Percentiles rank a stretch among this genome's conserved stretches.
Conservation (phyloP, 2,113 vertebrate species). For the Axis porcinus region DNA sequence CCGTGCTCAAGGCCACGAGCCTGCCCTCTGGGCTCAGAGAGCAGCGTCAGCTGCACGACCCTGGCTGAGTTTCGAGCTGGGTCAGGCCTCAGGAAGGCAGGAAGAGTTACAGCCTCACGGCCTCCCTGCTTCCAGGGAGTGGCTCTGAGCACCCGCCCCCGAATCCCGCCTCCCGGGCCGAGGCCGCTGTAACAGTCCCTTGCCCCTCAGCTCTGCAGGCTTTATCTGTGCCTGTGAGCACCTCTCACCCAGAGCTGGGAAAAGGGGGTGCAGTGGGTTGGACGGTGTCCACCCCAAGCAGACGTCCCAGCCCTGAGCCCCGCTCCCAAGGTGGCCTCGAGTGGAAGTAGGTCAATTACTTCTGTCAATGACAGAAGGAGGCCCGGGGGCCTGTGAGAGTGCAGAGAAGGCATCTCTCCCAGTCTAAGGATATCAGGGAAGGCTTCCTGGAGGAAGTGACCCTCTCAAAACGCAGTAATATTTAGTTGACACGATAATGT, state of each 20-base stretch:
- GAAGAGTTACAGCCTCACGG: accelerated
- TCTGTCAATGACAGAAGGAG: background rate
- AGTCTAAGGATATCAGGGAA: background rate
- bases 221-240: accelerated
- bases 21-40: background rate
- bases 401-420: background rate
- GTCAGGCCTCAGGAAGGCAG: background rate
- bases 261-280: accelerated
- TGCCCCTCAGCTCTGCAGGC: background rate
- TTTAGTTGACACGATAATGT: background rate
- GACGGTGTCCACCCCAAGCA: background rate
- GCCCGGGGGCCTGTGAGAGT: background rate
- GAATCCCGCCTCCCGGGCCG: accelerated
- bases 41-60: accelerated
- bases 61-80: background rate
- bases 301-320: background rate
- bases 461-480: background rate
- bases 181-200: accelerated
- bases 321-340: accelerated
- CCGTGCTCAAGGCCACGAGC: accelerated
- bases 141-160: accelerated
- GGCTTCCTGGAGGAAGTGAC: background rate
- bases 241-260: no score
- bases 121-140: background rate
- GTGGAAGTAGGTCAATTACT: background rate